A percentile compares a stretch with the other conserved stretches of the same genome.
Evolutionary conservation across 2,113 vertebrate genomes (phyloP).

Genomic region (Turdus rufiventris): DNA sequence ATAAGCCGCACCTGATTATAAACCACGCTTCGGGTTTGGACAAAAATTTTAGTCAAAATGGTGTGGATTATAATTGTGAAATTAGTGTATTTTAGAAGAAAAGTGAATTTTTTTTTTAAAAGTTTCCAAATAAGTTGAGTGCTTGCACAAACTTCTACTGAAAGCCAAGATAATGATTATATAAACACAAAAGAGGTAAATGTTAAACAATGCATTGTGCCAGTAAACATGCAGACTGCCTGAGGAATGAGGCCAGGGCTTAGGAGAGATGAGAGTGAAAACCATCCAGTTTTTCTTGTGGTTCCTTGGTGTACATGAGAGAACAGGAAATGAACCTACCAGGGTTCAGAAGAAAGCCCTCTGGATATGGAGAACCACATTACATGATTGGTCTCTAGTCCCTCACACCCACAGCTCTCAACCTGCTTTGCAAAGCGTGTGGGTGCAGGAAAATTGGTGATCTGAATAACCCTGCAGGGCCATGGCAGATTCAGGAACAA

Average conservation of each 20-base stretch:
- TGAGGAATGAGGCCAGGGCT: neutral
- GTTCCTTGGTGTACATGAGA: neutral
- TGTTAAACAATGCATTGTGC: neutral
- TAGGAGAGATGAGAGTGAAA: neutral
- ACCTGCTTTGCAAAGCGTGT: neutral
- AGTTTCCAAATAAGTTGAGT: neutral
- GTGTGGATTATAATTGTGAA: too few species aligned
- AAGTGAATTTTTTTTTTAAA: neutral
- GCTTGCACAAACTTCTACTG: neutral
- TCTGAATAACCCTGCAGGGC: neutral
- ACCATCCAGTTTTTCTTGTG: neutral
- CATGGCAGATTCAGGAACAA: neutral
- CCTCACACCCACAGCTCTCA: neutral
- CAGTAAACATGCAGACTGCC: neutral
- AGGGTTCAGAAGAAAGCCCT: neutral
- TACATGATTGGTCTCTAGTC: neutral
- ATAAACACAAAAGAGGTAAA: neutral
- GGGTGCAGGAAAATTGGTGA: neutral
- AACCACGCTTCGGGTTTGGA: too few species aligned
- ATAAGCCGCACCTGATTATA: too few species aligned
- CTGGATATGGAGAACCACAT: neutral
- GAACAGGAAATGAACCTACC: neutral
- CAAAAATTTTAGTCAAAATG: too few species aligned
- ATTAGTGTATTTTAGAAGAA: neutral
- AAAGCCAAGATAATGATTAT: neutral